A percentile compares a stretch with the other conserved stretches of the same genome.
These are phyloP conservation scores for Iphiclides podalirius DNA, from an alignment of 2,888 invertebrate genomes.

Conservation along the genomic window DNA sequence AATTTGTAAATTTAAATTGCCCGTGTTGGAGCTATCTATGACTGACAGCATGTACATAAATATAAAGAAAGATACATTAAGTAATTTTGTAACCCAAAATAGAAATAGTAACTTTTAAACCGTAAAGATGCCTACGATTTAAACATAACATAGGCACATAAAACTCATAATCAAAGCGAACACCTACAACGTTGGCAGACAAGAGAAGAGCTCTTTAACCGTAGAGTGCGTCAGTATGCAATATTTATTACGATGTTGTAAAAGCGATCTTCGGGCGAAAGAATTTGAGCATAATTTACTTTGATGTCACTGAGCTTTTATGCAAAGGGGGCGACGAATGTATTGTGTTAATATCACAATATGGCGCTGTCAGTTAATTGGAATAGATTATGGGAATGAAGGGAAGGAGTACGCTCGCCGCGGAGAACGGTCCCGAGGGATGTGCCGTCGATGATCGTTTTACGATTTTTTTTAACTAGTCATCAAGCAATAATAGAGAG, in stretches of 20 bases:
- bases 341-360: conserved; percentile 78
- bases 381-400: conserved; percentile 80
- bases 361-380: conserved; percentile 80
- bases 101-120: too few relatives aligned
- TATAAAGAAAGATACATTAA: too few relatives aligned
- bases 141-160: conserved; percentile 11
- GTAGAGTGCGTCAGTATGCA: conserved; percentile 22
- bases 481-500: conserved; percentile 69
- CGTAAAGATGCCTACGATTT: background rate
- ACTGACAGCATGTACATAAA: too few relatives aligned
- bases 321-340: conserved; percentile 47
- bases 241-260: background rate
- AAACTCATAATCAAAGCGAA: conserved; percentile 22
- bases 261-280: background rate
- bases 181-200: conserved; percentile 19
- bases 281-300: background rate
- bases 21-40: too few relatives aligned
- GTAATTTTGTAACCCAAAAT: too few relatives aligned
- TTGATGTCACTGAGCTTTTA: background rate
- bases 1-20: too few relatives aligned
- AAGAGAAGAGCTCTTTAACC: conserved; percentile 20
- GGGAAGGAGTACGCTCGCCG: conserved; percentile 58
- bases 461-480: conserved; percentile 72
- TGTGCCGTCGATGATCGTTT: conserved; percentile 47
- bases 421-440: conserved; percentile 65